Evolutionary conservation across 2,113 vertebrate species (phyloP).

Genomic region (Baryphthengus martii): DNA sequence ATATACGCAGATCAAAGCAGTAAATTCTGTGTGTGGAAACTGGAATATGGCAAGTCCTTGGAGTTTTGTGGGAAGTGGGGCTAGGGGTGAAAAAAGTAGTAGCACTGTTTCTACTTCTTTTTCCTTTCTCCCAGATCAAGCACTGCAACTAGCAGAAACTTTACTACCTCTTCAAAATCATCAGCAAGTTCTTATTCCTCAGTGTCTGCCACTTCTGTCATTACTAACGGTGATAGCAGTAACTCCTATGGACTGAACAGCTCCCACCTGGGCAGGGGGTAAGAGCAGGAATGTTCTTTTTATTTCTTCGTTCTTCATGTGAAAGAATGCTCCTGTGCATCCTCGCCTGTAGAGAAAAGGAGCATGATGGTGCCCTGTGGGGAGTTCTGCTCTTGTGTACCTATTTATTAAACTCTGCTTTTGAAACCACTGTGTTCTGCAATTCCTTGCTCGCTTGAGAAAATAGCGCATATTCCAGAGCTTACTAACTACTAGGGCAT

Average conservation of each 20-base stretch:
- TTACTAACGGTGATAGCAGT: constrained; percentile 91
- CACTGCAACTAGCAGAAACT: constrained; percentile 89
- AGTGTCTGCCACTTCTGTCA: constrained; percentile 84
- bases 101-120: constrained; percentile 66
- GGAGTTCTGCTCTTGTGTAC: not conserved
- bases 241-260: constrained; percentile 88
- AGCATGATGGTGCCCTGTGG: not conserved
- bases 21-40: not conserved
- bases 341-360: not conserved
- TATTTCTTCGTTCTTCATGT: not conserved
- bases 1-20: not conserved
- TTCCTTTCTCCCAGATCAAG: constrained; percentile 84
- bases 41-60: not conserved
- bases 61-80: not conserved
- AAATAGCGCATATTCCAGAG: not conserved
- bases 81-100: constrained; percentile 9
- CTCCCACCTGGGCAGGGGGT: constrained; percentile 83
- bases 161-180: constrained; percentile 93
- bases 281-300: constrained; percentile 69
- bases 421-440: not conserved
- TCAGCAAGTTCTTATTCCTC: constrained; percentile 85
- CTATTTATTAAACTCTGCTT: not conserved
- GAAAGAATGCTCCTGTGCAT: not conserved
- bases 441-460: not conserved
- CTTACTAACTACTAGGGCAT: not conserved